Conservation (phyloP, 2,113 vertebrate genomes). For the Ascaphus truei region DNA sequence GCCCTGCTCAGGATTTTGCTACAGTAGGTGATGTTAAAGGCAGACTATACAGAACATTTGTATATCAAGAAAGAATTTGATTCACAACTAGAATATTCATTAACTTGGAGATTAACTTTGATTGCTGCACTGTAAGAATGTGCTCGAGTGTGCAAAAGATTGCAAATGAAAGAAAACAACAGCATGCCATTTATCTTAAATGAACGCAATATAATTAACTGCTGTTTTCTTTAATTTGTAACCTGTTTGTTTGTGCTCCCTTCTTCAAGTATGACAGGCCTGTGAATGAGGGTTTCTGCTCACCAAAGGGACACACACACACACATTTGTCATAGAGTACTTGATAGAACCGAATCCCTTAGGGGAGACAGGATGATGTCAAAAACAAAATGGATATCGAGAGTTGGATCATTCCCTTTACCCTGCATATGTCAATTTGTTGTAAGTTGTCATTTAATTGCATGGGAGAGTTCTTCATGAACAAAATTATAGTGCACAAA, state of each 20-base stretch:
- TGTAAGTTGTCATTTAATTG: neutral
- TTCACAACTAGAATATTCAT: conserved; percentile 38
- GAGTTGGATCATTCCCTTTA: neutral
- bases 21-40: conserved; percentile 7
- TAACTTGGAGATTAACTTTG: conserved; percentile 30
- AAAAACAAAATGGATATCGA: neutral
- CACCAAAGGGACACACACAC: neutral
- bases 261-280: conserved; percentile 19
- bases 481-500: too few relatives aligned
- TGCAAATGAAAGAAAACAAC: conserved; percentile 34
- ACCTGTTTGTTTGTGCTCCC: conserved; percentile 28
- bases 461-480: neutral
- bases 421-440: neutral
- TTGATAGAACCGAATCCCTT: too few relatives aligned
- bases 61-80: conserved; percentile 24
- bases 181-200: conserved; percentile 33
- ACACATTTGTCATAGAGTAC: neutral
- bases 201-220: conserved; percentile 38
- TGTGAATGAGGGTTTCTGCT: neutral
- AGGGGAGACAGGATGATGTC: too few relatives aligned
- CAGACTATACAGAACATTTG: conserved; percentile 18
- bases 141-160: conserved; percentile 37
- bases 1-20: neutral
- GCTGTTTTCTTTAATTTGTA: conserved; percentile 31
- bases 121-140: conserved; percentile 30